phyloP scores from a whole-genome alignment of 2,888 invertebrate species.

The Nasonia oneida region DNA sequence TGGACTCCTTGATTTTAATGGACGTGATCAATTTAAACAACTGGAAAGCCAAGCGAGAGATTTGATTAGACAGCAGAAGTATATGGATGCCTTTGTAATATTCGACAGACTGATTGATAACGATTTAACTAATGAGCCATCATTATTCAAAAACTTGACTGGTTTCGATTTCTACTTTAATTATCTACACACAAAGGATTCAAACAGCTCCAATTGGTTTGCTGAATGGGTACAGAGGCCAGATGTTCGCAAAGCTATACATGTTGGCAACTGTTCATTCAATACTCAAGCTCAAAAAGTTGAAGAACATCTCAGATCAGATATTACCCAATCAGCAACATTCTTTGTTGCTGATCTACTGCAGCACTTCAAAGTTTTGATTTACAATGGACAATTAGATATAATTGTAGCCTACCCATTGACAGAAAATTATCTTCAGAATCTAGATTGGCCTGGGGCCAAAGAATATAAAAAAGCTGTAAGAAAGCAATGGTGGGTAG shows the following conservation, averaged over 20 bases:
- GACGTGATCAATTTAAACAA: conserved; percentile 82
- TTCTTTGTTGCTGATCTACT: conserved; percentile 86
- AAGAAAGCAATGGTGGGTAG: conserved; percentile 78
- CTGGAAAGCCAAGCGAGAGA: conserved; percentile 82
- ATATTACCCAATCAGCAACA: conserved; percentile 91
- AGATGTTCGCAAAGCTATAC: conserved; percentile 86
- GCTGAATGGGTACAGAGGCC: conserved; percentile 83
- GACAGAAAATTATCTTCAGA: conserved; percentile 88
- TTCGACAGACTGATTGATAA: conserved; percentile 88
- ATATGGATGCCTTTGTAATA: conserved; percentile 85
- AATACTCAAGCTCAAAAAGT: conserved; percentile 83
- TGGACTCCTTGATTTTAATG: conserved; percentile 86
- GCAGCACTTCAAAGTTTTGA: conserved; percentile 85
- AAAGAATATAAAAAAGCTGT: conserved; percentile 77
- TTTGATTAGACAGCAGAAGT: conserved; percentile 84
- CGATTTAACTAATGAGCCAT: conserved; percentile 82
- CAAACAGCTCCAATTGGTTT: conserved; percentile 81
- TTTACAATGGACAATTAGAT: conserved; percentile 95
- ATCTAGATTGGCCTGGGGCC: conserved; percentile 79
- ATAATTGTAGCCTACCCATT: conserved; percentile 94
- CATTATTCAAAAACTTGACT: conserved; percentile 87
- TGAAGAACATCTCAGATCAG: conserved; percentile 85
- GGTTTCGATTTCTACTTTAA: conserved; percentile 90
- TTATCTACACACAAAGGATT: conserved; percentile 83
- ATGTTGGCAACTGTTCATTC: conserved; percentile 91